phyloP scores from a whole-genome alignment of 1,140 invertebrate genomes.

The Sarcophaga bullata region DNA sequence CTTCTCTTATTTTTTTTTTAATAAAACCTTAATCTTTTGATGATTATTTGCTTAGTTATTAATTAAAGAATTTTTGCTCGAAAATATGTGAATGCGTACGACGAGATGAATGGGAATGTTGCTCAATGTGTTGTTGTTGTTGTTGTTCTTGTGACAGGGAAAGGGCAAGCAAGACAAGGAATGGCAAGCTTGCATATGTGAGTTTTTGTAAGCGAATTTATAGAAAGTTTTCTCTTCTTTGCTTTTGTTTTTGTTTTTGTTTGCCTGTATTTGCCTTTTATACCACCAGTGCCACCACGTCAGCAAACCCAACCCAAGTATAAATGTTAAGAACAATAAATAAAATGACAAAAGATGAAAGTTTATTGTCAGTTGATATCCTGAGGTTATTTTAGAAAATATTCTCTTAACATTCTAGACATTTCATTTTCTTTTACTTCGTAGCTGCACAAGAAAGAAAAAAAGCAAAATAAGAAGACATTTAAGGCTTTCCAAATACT shows the following conservation, averaged over 20 bases:
- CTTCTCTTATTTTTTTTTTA: background rate
- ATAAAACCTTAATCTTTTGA: constrained; percentile 44
- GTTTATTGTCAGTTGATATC: constrained; percentile 42
- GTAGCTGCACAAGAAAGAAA: background rate
- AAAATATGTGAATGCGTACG: background rate
- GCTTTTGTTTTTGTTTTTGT: background rate
- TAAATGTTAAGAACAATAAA: constrained; percentile 38
- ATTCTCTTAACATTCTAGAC: constrained; percentile 39
- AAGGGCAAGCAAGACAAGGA: background rate
- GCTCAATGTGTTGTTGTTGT: too few relatives aligned
- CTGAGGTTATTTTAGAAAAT: constrained; percentile 41
- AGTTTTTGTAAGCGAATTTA: background rate
- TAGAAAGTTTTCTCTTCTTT: constrained; percentile 1
- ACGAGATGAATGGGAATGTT: background rate
- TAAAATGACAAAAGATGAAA: constrained; percentile 43
- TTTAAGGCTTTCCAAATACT: too few relatives aligned
- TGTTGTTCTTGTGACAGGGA: too few relatives aligned
- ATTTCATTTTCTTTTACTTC: constrained; percentile 29
- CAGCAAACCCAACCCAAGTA: background rate
- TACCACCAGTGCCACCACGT: background rate
- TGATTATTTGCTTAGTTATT: constrained; percentile 45
- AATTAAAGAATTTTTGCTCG: constrained; percentile 43
- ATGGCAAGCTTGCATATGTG: background rate
- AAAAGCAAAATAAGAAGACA: background rate
- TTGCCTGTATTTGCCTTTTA: constrained; percentile 33